These are phyloP conservation scores for Pangasius sanitwongsei DNA, from an alignment of 2,797 vertebrate genomes.

Conservation along the genomic window DNA sequence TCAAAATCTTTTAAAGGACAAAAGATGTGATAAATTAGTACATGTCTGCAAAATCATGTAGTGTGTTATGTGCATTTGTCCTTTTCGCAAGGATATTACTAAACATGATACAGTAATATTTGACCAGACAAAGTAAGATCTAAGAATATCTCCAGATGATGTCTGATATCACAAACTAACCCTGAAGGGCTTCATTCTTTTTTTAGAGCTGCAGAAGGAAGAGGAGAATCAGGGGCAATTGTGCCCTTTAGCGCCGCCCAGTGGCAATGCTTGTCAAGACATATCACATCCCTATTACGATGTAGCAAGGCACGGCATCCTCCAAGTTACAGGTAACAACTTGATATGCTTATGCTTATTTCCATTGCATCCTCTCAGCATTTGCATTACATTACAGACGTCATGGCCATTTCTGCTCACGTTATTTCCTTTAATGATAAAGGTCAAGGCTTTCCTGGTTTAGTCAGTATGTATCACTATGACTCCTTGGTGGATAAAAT, in stretches of 20 bases:
- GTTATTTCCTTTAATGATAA: neutral
- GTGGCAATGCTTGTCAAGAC: slow-evolving; percentile 60
- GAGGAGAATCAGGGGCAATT: slow-evolving; percentile 38
- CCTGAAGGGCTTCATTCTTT: neutral
- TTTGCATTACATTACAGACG: neutral
- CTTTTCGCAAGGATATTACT: neutral
- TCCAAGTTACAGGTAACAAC: slow-evolving; percentile 82
- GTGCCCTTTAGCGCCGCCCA: slow-evolving; percentile 22
- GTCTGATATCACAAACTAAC: neutral
- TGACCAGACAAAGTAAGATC: neutral
- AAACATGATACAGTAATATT: neutral
- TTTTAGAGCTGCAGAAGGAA: slow-evolving; percentile 77
- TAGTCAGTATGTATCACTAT: neutral
- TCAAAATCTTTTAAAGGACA: neutral
- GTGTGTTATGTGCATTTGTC: neutral
- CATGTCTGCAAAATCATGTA: neutral
- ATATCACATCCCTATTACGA: slow-evolving; percentile 82
- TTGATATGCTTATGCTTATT: neutral
- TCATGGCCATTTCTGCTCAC: neutral
- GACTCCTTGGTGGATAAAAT: neutral
- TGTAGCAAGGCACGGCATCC: slow-evolving; percentile 83
- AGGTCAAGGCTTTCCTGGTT: neutral
- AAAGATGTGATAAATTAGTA: neutral
- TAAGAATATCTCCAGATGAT: slow-evolving; percentile 1
- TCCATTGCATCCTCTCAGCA: neutral